Base-by-base conservation (phyloP, 2,888 invertebrate species). In the Synanthedon myopaeformis region DNA sequence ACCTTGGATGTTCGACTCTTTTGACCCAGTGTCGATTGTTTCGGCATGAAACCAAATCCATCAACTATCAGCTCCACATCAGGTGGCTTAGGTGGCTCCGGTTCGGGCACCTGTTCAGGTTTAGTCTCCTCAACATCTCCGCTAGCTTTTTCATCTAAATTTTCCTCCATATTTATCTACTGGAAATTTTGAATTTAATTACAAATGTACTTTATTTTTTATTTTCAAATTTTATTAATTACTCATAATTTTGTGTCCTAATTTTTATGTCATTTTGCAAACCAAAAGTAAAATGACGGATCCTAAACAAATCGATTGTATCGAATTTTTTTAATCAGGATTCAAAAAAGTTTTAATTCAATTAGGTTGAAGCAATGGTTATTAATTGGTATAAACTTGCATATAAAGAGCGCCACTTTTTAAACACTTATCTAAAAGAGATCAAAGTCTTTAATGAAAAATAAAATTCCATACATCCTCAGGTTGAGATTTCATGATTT, bases 41-140 rank as follows among this genome's bases (percentile, higher is more conserved):
- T 75, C 0, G 82, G 81, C 79, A 88, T 82, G 56, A 85, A 82
- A 1, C 89, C 89, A 59, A 89, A 89, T 1, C 84, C 85, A 57
- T 89, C 89, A 3, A 87, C 81, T 2, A 78, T 56, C 2, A 88
- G 66, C 56, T 84, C 84, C 6, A 79, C 82, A 49, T 85, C 85
- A 12, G 79, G 83, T 4, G 74, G 55, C 54, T 73, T 74, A 0
- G 72, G 35, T 2, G 70, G 72, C 48, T 67, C 67, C 0, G 72
- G 70, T 42, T 63, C 67, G 0, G 61, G 58, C 1, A 53, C 42
- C 13, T 57, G 56, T n/a, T 61, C 65, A 0, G 60, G 49, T 49
- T 70, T 69, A 2, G 60, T 55, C 51, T 71, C 66, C 0, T 48
- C 59, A 4, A 55, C 66, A 54, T 76, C 78, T 35, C 78, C 78